These are phyloP conservation scores for Laticauda laticaudata DNA, from an alignment of 2,113 vertebrate genomes.

Conservation along the genomic window DNA sequence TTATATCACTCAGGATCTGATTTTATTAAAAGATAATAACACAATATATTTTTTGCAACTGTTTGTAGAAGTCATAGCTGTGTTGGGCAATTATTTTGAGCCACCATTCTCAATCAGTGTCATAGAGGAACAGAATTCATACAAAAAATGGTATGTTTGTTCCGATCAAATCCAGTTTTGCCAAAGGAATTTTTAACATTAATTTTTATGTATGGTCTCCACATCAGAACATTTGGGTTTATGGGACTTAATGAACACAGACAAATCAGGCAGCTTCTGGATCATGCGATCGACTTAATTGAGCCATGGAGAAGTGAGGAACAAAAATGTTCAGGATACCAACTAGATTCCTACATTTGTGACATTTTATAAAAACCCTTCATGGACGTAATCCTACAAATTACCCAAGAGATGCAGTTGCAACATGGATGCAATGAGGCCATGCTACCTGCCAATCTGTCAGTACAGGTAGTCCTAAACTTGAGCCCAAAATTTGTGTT, in stretches of 20 bases:
- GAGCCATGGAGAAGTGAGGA: background rate
- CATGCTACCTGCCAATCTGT: too few relatives aligned
- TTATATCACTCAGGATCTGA: conserved; percentile 3
- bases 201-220: background rate
- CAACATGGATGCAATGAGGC: too few relatives aligned
- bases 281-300: background rate
- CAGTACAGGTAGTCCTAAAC: too few relatives aligned
- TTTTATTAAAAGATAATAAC: conserved; percentile 8
- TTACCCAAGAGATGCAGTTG: too few relatives aligned
- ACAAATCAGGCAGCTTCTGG: background rate
- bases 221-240: background rate
- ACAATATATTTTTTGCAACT: background rate
- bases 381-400: too few relatives aligned
- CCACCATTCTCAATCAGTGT: background rate
- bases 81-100: background rate
- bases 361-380: too few relatives aligned
- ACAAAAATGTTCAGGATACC: too few relatives aligned
- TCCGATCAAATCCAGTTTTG: background rate
- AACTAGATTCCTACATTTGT: too few relatives aligned
- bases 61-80: background rate
- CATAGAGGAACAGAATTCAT: background rate
- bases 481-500: too few relatives aligned
- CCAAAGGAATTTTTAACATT: background rate
- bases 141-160: background rate
- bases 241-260: background rate